A percentile compares a stretch with the other conserved stretches of the same genome.
phyloP scores from a whole-genome alignment of 2,113 vertebrate species.

The Gobiocypris rarus region DNA sequence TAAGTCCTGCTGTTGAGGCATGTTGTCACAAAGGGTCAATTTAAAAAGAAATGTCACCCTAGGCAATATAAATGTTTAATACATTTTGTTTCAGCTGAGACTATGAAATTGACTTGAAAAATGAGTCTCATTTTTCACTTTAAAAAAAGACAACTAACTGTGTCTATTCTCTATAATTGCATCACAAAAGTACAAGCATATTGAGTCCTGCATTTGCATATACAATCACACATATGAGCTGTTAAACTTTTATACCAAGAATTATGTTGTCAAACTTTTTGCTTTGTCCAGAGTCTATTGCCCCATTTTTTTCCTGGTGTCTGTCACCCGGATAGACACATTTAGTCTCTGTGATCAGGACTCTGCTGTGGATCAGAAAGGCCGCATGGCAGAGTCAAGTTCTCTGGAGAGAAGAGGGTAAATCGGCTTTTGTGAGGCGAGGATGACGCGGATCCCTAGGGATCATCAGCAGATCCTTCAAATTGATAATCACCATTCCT shows the following conservation, averaged over 20 bases:
- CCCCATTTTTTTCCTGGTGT: not conserved
- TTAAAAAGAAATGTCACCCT: no score
- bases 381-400: not conserved
- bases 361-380: not conserved
- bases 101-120: not conserved
- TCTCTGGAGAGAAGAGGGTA: slow-evolving; percentile 14
- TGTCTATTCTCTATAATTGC: not conserved
- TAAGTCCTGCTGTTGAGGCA: not conserved
- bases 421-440: slow-evolving; percentile 24
- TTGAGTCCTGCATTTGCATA: not conserved
- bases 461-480: slow-evolving; percentile 72
- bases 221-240: not conserved
- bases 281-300: not conserved
- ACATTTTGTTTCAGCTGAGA: not conserved
- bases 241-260: not conserved
- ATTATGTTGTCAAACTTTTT: not conserved
- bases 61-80: no score
- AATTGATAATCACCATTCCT: slow-evolving; percentile 78
- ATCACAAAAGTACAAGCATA: not conserved
- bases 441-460: slow-evolving; percentile 69
- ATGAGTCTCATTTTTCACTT: not conserved
- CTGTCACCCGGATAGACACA: not conserved
- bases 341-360: slow-evolving; percentile 1
- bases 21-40: not conserved
- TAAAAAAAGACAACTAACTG: not conserved